Percentiles rank a stretch among this genome's conserved stretches.
Evolutionary conservation across 2,888 invertebrate genomes (phyloP).

Genomic region (Entomobrya multifasciata): DNA sequence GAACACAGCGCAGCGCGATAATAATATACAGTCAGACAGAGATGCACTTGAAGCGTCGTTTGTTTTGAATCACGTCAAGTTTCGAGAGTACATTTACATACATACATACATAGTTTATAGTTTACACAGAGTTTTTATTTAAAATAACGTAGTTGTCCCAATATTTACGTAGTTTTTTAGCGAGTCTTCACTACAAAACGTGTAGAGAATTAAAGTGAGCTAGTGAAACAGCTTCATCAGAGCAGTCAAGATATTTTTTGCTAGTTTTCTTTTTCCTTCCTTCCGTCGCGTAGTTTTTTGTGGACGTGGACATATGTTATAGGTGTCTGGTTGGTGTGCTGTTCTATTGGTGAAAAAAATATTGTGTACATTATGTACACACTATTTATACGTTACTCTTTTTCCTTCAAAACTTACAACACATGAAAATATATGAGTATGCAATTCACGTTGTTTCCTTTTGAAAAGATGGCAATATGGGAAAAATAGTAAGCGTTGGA

Average conservation of each 20-base stretch:
- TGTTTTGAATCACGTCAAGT: conserved; percentile 47
- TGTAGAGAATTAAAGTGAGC: background rate
- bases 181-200: background rate
- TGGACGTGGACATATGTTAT: conserved; percentile 28
- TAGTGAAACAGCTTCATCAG: background rate
- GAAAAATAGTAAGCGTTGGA: background rate
- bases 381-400: background rate
- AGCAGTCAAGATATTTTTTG: conserved; percentile 2
- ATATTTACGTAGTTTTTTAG: conserved; percentile 41
- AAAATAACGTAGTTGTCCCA: conserved; percentile 6
- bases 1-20: background rate
- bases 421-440: background rate
- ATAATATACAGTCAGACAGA: background rate
- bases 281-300: background rate
- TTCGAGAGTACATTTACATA: conserved; percentile 26
- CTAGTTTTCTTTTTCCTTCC: conserved; percentile 36
- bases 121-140: conserved; percentile 14
- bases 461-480: conserved; percentile 14
- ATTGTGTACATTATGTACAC: background rate
- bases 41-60: conserved; percentile 47
- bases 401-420: too few species aligned
- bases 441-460: conserved; percentile 31
- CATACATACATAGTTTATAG: background rate
- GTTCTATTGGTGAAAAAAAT: too few species aligned
- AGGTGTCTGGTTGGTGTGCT: background rate